Evolutionary conservation across 2,113 vertebrate genomes (phyloP).

Genomic region (Rhynchomys soricoides): DNA sequence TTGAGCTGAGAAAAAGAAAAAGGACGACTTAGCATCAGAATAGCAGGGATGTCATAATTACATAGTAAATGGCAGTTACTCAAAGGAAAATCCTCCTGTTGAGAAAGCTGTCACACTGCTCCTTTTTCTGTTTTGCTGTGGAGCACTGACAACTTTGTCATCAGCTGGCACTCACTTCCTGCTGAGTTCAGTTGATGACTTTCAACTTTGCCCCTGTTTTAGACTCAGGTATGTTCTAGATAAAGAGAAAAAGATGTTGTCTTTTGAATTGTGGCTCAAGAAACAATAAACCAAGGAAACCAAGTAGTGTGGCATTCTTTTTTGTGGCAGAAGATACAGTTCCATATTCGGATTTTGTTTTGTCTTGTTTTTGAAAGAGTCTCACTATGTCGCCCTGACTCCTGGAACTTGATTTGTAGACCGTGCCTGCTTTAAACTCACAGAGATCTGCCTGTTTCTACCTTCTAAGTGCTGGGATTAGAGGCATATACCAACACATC

Average conservation of each 20-base stretch:
- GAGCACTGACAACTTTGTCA: neutral
- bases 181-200: neutral
- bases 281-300: neutral
- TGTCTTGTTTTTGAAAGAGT: neutral
- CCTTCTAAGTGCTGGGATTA: neutral
- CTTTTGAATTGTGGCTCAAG: slow-evolving; percentile 28
- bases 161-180: neutral
- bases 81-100: slow-evolving; percentile 7
- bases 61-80: neutral
- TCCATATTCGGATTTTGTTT: slow-evolving; percentile 18
- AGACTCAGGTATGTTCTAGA: neutral
- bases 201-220: slow-evolving; percentile 2
- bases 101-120: slow-evolving; percentile 26
- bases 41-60: neutral
- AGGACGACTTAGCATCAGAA: neutral
- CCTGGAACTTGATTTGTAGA: neutral
- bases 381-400: neutral
- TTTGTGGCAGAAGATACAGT: neutral
- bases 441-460: neutral
- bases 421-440: neutral
- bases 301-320: neutral
- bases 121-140: slow-evolving; percentile 11
- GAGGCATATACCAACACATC: neutral
- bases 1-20: slow-evolving; percentile 20
- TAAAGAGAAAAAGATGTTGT: neutral